A percentile compares a stretch with the other conserved stretches of the same genome.
Evolutionary conservation across 1,140 invertebrate genomes (phyloP).

Genomic region (Dendrolimus kikuchii): DNA sequence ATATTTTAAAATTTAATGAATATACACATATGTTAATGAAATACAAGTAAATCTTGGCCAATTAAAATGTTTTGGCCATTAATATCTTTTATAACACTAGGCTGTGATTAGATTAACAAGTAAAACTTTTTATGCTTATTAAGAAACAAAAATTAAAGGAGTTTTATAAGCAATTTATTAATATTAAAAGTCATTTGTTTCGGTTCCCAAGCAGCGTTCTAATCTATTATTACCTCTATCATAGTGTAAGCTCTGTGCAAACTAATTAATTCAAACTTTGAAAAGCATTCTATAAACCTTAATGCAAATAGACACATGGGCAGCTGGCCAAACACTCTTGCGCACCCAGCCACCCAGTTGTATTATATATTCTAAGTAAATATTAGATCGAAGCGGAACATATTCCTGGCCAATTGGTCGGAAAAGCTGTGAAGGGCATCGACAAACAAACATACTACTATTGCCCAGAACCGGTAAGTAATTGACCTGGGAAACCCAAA

Average conservation of each 20-base stretch:
- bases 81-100: too few species aligned
- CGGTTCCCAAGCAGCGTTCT: too few species aligned
- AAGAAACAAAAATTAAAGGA: too few species aligned
- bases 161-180: too few species aligned
- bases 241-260: constrained; percentile 1
- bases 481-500: constrained; percentile 17
- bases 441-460: constrained; percentile 7
- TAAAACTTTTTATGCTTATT: too few species aligned
- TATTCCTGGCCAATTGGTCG: constrained; percentile 37
- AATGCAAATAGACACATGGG: constrained; percentile 19
- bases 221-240: neutral
- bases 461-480: constrained; percentile 6
- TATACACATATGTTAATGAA: too few species aligned
- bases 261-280: neutral
- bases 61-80: too few species aligned
- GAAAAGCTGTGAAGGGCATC: constrained; percentile 25
- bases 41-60: too few species aligned
- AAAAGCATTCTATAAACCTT: neutral
- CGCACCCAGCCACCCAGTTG: constrained; percentile 8
- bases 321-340: constrained; percentile 40
- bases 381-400: constrained; percentile 22
- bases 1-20: too few species aligned
- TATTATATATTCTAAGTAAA: constrained; percentile 32
- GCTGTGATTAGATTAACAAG: too few species aligned
- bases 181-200: too few species aligned